Base-by-base conservation (phyloP, 2,888 invertebrate genomes). In the Cordylochernes scorpioides region DNA sequence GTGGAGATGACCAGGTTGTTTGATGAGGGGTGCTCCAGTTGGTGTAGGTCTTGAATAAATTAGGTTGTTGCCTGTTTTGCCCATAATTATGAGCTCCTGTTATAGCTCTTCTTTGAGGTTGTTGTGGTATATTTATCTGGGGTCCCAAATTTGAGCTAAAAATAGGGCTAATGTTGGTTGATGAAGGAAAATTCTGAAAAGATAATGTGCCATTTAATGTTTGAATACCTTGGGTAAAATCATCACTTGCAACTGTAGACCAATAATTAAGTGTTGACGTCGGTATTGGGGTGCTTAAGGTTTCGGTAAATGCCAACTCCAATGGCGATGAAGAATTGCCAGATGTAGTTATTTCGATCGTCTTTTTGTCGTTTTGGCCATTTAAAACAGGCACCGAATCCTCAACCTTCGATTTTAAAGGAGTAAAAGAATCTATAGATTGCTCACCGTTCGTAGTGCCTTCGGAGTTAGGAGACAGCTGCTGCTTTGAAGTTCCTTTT, bases 141-240 rank as follows among this genome's bases (percentile, higher is more conserved):
- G 31, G 27, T 17, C 36, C 32, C 27, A 36, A 21, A 28, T 32
- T 34, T 19, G 36, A 28, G 17, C 31, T 36, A 27, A 34, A 36
- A 28, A 36, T 29, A 16, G 29, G 32, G 17, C 34, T 36, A 8
- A 27, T 16, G 4, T 10, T 17, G 13, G 35, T 29, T 17, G 26
- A 15, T 17, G 33, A 30, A 7, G 36, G 32, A 42, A 52, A 51
- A 39, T 52, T 52, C 39, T 51, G 51, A 42, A 52, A 52, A 17
- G 48, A 44, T 24, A 52, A 45, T 13, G 49, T 44, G 28, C 50
- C 51, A 41, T 51, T 52, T 26, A 52, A 33, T 17, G 28, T 17
- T 22, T 48, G 44, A 32, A 46, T 48, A 39, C 49, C 47, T 29
- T 49, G 47, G 37, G 47, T 49, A 15, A 45, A 44, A 35, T 51